phyloP scores from a whole-genome alignment of 2,113 vertebrate species.

The Motacilla tschutschensis region DNA sequence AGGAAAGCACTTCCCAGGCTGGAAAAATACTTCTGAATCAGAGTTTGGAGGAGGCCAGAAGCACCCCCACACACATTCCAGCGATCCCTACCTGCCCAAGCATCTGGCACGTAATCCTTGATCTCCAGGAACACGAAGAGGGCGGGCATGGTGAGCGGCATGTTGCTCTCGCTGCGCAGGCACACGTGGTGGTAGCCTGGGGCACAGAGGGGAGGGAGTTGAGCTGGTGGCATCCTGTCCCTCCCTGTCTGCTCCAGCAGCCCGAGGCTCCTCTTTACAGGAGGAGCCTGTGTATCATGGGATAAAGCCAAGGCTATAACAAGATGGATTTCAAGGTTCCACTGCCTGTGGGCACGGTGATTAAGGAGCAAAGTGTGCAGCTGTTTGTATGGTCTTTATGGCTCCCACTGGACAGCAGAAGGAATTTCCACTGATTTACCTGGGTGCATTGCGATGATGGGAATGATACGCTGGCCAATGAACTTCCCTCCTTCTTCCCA shows the following conservation, averaged over 20 bases:
- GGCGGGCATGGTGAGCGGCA: conserved; percentile 88
- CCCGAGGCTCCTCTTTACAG: neutral
- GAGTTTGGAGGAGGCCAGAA: neutral
- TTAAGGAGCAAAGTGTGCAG: neutral
- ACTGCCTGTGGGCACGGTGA: neutral
- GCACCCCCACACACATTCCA: rapidly evolving
- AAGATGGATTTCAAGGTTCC: neutral
- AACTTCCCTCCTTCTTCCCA: conserved; percentile 94
- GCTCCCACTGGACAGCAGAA: neutral
- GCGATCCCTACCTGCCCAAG: conserved; percentile 82
- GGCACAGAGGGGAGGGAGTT: neutral
- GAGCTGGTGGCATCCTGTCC: neutral
- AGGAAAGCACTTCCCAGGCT: neutral
- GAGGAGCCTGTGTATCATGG: rapidly evolving
- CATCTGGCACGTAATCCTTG: conserved; percentile 95
- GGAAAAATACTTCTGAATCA: neutral
- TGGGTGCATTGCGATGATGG: conserved; percentile 86
- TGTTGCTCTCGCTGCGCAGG: conserved; percentile 91
- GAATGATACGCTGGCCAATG: conserved; percentile 93
- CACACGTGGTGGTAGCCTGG: conserved; percentile 94
- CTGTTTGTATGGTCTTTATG: rapidly evolving
- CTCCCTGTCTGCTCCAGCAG: neutral
- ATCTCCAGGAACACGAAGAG: conserved; percentile 92
- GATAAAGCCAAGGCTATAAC: neutral
- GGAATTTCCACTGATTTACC: conserved; percentile 68